phyloP scores from a whole-genome alignment of 2,797 vertebrate genomes.

The Paramormyrops hopkinsi region DNA sequence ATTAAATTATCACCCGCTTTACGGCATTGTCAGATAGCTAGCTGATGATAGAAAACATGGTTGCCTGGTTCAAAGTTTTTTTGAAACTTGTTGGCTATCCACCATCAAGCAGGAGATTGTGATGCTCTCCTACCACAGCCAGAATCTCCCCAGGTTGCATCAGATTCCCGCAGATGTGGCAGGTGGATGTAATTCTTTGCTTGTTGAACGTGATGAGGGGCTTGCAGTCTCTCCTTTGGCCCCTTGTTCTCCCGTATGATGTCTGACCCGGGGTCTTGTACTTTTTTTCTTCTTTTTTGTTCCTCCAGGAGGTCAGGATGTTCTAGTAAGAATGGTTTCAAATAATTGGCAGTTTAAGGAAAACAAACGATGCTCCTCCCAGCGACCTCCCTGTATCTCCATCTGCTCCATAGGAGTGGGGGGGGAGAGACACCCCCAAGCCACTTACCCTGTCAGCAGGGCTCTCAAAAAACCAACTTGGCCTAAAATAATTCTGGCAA shows the following conservation, averaged over 20 bases:
- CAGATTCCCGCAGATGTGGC: background rate
- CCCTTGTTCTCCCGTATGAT: background rate
- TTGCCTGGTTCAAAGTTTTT: background rate
- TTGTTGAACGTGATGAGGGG: background rate
- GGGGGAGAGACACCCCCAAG: background rate
- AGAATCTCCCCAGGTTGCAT: background rate
- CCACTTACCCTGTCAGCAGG: background rate
- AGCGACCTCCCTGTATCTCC: background rate
- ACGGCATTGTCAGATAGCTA: background rate
- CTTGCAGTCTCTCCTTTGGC: background rate
- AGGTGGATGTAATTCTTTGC: background rate
- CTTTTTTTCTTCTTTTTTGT: background rate
- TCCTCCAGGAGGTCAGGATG: background rate
- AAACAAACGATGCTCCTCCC: background rate
- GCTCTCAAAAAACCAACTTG: background rate
- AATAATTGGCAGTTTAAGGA: background rate
- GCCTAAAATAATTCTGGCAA: background rate
- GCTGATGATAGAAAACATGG: background rate
- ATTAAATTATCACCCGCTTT: background rate
- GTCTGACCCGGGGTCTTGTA: background rate
- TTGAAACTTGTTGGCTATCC: background rate
- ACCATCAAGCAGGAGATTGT: background rate
- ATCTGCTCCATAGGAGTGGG: background rate
- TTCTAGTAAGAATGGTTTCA: background rate
- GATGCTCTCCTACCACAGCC: background rate